Conservation (phyloP, 2,113 vertebrate species). For the Azemiops feae region DNA sequence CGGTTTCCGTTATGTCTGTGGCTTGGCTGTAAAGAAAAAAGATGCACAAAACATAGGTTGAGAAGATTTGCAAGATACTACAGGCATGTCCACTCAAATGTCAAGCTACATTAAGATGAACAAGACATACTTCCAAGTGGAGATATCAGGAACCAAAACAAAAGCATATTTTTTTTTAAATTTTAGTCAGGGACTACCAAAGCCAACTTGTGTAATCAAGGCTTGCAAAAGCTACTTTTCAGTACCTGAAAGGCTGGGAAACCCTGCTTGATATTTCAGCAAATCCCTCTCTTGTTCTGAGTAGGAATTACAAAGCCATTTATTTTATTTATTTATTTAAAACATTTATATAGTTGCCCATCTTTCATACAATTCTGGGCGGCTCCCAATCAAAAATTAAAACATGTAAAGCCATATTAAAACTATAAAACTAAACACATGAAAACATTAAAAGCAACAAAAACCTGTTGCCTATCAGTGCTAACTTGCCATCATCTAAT, state of each 20-base stretch:
- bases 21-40: constrained; percentile 87
- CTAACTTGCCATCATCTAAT: not conserved
- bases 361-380: not conserved
- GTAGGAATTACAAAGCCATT: not conserved
- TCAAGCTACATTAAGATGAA: not conserved
- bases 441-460: not conserved
- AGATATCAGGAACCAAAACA: not conserved
- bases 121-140: not conserved
- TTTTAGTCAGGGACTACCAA: not conserved
- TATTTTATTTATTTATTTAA: not conserved
- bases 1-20: constrained; percentile 96
- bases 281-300: not conserved
- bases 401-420: not conserved
- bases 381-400: not conserved
- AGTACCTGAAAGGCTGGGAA: not conserved
- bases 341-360: not conserved
- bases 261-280: not conserved
- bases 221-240: not conserved
- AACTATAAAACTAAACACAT: not conserved
- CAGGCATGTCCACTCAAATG: not conserved
- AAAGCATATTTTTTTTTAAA: not conserved
- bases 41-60: constrained; percentile 47
- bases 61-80: not conserved
- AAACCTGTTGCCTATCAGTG: not conserved
- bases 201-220: not conserved